Conservation (phyloP, 2,888 invertebrate genomes). For the Pterobdella sp. region DNA sequence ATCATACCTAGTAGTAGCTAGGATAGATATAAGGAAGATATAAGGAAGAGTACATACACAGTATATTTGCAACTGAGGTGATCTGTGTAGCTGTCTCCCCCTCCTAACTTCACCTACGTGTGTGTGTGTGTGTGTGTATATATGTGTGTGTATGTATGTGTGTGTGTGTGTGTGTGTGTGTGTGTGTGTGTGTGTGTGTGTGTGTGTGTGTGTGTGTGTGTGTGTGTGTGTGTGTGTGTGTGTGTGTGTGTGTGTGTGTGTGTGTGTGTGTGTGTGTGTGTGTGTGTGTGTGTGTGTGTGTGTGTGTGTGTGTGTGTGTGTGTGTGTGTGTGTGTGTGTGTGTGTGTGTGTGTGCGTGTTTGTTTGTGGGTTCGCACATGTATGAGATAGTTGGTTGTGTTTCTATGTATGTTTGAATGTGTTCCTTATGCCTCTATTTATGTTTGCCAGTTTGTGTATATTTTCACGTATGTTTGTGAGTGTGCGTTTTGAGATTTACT, state of each 20-base stretch:
- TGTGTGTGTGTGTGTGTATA: background rate
- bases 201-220: background rate
- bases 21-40: constrained; percentile 29
- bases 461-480: too few species aligned
- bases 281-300: background rate
- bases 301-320: too few species aligned
- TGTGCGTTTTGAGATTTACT: too few species aligned
- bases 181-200: background rate
- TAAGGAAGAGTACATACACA: constrained; percentile 29
- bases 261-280: background rate
- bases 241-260: background rate
- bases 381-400: too few species aligned
- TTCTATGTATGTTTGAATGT: too few species aligned
- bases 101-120: constrained; percentile 26
- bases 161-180: background rate
- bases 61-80: constrained; percentile 34
- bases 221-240: background rate
- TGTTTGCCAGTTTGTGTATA: too few species aligned
- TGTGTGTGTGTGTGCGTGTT: too few species aligned
- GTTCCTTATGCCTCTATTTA: too few species aligned
- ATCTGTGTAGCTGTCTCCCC: constrained; percentile 34
- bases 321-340: too few species aligned
- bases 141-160: background rate
- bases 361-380: too few species aligned
- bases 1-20: constrained; percentile 31